These are phyloP conservation scores for Aphrophora alni DNA, from an alignment of 2,888 invertebrate species.

Conservation along the genomic window DNA sequence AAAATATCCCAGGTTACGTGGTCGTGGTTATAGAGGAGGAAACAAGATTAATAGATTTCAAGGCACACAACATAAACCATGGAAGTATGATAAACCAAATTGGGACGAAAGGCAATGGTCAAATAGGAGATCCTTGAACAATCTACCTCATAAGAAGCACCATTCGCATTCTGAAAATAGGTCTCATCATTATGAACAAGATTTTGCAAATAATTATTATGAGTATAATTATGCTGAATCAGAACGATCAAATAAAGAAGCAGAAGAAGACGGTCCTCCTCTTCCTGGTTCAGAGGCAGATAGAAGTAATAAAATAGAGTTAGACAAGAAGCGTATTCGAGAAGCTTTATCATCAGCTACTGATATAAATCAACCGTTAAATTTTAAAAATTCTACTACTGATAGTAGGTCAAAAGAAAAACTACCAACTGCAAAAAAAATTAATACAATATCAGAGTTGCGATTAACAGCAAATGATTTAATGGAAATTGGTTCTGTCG, in stretches of 20 bases:
- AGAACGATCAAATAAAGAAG: neutral
- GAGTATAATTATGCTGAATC: neutral
- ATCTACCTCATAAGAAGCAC: neutral
- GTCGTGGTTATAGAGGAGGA: neutral
- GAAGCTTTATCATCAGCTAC: neutral
- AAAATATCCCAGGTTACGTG: neutral
- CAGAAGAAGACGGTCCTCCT: neutral
- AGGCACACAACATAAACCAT: neutral
- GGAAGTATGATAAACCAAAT: neutral
- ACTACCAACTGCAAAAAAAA: neutral
- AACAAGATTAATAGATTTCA: neutral
- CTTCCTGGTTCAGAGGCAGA: neutral
- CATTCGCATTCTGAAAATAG: neutral
- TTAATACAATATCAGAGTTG: neutral
- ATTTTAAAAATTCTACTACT: neutral
- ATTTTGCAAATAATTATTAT: neutral
- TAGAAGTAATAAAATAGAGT: neutral
- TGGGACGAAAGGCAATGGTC: neutral
- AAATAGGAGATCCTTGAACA: neutral
- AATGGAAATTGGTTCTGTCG: conserved; percentile 33
- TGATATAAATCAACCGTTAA: neutral
- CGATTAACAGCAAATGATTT: conserved; percentile 32
- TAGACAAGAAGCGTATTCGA: neutral
- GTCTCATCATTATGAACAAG: neutral
- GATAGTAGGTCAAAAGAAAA: neutral